Conservation (phyloP, 92 coral and sea anemone species). For the Diadumene lineata region DNA sequence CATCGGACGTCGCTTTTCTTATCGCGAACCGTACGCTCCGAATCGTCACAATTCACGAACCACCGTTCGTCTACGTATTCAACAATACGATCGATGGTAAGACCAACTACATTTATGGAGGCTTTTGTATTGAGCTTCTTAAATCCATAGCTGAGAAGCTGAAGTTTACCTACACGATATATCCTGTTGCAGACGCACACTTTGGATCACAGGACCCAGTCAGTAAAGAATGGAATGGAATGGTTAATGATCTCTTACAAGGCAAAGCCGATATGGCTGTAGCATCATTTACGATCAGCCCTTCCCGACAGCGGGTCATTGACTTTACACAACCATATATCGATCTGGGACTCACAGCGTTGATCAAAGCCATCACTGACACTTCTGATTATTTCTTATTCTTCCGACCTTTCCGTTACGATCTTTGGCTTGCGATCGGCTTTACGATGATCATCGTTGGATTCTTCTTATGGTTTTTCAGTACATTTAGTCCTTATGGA, state of each 20-base stretch:
- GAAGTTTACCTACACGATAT: constrained; percentile 65
- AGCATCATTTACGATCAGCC: constrained; percentile 84
- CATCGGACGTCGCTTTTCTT: constrained; percentile 47
- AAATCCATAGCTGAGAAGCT: constrained; percentile 63
- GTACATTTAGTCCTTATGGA: constrained; percentile 90
- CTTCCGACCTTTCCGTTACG: constrained; percentile 68
- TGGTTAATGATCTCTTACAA: constrained; percentile 70
- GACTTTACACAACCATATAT: constrained; percentile 86
- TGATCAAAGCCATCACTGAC: constrained; percentile 51
- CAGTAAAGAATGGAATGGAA: constrained; percentile 87
- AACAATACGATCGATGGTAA: constrained; percentile 23
- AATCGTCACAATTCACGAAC: constrained; percentile 76
- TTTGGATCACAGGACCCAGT: constrained; percentile 70
- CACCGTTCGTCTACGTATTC: constrained; percentile 60
- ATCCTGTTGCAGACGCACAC: constrained; percentile 65
- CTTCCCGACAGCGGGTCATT: constrained; percentile 72
- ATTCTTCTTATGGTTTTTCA: constrained; percentile 70
- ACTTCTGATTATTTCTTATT: constrained; percentile 55
- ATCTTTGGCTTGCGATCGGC: constrained; percentile 71
- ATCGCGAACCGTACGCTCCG: constrained; percentile 69
- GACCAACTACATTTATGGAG: constrained; percentile 29
- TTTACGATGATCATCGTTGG: constrained; percentile 64
- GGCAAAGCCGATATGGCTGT: constrained; percentile 83
- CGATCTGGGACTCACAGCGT: constrained; percentile 76
- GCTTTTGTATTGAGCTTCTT: constrained; percentile 82